Percentiles rank a stretch among this genome's conserved stretches.
phyloP scores from a whole-genome alignment of 2,113 vertebrate species.

The Camelus dromedarius region DNA sequence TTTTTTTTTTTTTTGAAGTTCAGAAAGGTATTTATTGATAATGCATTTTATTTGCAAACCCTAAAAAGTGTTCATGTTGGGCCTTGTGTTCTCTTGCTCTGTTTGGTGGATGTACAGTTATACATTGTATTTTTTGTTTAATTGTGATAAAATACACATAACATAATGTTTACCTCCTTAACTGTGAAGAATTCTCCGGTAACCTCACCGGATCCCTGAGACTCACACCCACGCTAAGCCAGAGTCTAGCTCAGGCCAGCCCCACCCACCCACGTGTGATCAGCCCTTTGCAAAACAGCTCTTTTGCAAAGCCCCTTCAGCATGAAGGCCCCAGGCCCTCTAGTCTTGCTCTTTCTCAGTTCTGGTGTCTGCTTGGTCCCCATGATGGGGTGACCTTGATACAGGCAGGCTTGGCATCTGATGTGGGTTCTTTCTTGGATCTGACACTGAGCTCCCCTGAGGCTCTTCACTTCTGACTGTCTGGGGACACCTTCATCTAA shows the following conservation, averaged over 20 bases:
- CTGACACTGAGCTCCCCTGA: neutral
- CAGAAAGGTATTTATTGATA: conserved; percentile 39
- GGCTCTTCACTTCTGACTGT: neutral
- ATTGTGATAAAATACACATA: neutral
- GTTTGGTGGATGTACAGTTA: neutral
- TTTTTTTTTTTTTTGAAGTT: neutral
- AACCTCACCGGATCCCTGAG: neutral
- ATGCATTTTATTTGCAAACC: conserved; percentile 41
- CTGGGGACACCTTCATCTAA: neutral
- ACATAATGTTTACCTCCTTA: neutral
- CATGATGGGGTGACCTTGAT: neutral
- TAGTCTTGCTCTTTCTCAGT: neutral
- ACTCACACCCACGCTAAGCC: neutral
- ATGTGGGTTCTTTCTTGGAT: neutral
- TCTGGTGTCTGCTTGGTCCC: neutral
- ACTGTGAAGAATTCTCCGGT: neutral
- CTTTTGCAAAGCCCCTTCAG: neutral
- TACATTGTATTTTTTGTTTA: conserved; percentile 43
- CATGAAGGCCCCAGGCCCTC: neutral
- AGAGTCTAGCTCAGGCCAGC: neutral
- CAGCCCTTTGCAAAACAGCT: neutral
- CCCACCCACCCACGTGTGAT: neutral
- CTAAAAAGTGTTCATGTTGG: neutral
- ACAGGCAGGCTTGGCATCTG: neutral
- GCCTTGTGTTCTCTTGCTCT: neutral